A percentile compares a stretch with the other conserved stretches of the same genome.
These are phyloP conservation scores for Tetramorium parvispinum DNA, from an alignment of 1,140 invertebrate species.

Conservation along the genomic window DNA sequence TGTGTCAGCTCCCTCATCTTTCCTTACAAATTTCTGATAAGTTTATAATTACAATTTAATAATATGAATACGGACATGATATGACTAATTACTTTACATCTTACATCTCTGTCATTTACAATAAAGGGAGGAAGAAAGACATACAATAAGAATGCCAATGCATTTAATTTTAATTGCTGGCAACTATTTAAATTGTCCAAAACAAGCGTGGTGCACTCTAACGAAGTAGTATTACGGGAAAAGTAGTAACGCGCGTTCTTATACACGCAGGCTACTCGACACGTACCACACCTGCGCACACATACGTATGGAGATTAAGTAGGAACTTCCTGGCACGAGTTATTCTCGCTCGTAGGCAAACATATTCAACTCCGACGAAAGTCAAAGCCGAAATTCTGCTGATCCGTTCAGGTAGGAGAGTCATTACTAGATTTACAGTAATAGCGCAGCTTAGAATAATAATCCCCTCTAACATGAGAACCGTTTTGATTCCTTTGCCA, in stretches of 20 bases:
- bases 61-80: background rate
- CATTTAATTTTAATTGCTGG: background rate
- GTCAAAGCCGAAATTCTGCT: conserved; percentile 72
- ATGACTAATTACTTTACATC: background rate
- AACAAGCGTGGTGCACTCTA: background rate
- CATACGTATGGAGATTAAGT: conserved; percentile 61
- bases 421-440: conserved; percentile 74
- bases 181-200: background rate
- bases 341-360: conserved; percentile 70
- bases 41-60: background rate
- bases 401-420: conserved; percentile 72
- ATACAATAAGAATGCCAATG: background rate
- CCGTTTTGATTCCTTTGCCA: conserved; percentile 64
- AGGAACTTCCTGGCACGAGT: conserved; percentile 62
- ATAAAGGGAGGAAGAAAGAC: background rate
- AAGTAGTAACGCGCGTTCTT: conserved; percentile 12
- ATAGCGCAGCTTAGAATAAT: conserved; percentile 70
- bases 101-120: background rate
- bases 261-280: conserved; percentile 1
- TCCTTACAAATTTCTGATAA: background rate
- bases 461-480: conserved; percentile 64
- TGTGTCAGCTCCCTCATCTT: background rate
- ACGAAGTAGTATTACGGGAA: conserved; percentile 34
- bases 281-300: background rate
- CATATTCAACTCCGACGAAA: conserved; percentile 76